Conservation (phyloP, 2,113 vertebrate genomes). For the Tachysurus vachellii region DNA sequence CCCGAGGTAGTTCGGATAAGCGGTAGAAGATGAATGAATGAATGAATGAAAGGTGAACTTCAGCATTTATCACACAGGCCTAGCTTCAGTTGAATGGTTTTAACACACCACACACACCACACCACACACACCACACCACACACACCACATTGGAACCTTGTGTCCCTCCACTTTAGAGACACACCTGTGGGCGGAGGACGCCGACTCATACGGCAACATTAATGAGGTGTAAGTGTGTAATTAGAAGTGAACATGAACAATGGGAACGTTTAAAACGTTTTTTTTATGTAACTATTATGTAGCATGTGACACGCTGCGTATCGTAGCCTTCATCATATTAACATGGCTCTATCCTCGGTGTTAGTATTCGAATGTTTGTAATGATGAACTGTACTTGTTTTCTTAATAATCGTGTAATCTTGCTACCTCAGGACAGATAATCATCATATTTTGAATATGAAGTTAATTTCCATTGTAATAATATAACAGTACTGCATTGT, state of each 20-base stretch:
- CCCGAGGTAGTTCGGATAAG: too few species aligned
- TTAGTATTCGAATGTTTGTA: not conserved
- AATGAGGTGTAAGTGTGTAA: too few species aligned
- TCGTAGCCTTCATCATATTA: not conserved
- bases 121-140: not conserved
- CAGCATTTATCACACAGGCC: not conserved
- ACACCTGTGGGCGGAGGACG: not conserved
- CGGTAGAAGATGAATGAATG: too few species aligned
- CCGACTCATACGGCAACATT: not conserved
- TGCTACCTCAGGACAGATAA: not conserved
- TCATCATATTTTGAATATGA: not conserved
- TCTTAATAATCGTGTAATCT: too few species aligned
- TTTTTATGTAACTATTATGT: not conserved
- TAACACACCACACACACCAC: not conserved
- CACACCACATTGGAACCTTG: not conserved
- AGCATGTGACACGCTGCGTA: not conserved
- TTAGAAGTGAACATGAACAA: not conserved
- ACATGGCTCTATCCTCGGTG: not conserved
- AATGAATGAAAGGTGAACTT: too few species aligned
- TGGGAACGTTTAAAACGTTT: not conserved
- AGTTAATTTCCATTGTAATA: not conserved
- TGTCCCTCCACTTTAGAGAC: not conserved
- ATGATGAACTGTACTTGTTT: not conserved
- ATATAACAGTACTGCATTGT: not conserved
- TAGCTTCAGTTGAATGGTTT: not conserved